Conservation (phyloP, 2,113 vertebrate genomes). For the Tinamus guttatus region DNA sequence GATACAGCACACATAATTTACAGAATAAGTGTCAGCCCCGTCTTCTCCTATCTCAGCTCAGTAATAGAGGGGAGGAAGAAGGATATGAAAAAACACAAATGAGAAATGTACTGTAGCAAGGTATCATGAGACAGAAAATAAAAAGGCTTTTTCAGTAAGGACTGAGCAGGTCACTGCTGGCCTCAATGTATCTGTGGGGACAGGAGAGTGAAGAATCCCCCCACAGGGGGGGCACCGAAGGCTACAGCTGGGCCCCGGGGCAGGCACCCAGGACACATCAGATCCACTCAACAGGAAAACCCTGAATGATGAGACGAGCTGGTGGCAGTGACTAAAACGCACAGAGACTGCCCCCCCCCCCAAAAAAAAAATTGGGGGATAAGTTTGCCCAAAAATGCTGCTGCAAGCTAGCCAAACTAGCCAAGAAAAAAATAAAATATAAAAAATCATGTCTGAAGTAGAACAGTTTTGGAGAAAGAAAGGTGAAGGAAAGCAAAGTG, state of each 20-base stretch:
- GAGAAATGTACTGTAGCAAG: background rate
- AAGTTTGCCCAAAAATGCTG: background rate
- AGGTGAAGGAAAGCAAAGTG: background rate
- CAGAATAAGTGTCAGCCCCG: background rate
- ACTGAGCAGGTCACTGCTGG: background rate
- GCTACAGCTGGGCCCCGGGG: rapidly evolving
- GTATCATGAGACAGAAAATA: background rate
- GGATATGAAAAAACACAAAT: background rate
- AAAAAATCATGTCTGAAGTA: background rate
- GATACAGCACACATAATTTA: constrained; percentile 45
- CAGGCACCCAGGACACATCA: rapidly evolving
- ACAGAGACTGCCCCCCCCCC: background rate
- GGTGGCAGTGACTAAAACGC: background rate
- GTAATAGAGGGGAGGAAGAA: background rate
- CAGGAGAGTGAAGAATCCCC: too few relatives aligned
- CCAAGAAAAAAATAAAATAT: background rate
- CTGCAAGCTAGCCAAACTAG: background rate
- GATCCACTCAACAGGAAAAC: background rate
- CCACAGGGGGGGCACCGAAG: too few relatives aligned
- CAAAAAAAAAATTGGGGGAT: background rate
- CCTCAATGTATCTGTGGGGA: rapidly evolving
- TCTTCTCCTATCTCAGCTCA: background rate
- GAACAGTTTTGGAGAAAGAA: background rate
- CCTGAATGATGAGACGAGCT: background rate
- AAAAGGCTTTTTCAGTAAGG: background rate